Conservation (phyloP, 2,888 invertebrate genomes). For the Pollenia labialis region DNA sequence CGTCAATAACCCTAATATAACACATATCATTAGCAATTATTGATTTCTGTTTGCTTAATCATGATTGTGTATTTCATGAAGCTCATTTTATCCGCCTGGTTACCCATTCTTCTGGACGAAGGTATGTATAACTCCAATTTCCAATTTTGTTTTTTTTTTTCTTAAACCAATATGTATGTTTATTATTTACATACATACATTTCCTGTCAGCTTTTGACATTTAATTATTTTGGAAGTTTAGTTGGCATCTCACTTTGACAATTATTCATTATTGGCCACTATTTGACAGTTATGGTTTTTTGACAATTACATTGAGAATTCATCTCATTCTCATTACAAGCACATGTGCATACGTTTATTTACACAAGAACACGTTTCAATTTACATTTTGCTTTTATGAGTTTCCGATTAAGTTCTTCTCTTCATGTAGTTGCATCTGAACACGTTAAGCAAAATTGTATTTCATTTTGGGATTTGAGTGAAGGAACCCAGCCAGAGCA, state of each 20-base stretch:
- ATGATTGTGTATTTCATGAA: no score
- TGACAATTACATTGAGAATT: slow-evolving; percentile 53
- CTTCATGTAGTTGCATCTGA: slow-evolving; percentile 33
- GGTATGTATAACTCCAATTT: no score
- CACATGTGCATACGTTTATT: neutral
- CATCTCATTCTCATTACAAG: slow-evolving; percentile 45
- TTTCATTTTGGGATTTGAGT: neutral
- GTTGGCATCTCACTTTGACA: slow-evolving; percentile 45
- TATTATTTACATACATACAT: no score
- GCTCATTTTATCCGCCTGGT: no score
- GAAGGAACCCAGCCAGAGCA: neutral
- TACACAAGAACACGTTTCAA: neutral
- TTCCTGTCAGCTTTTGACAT: neutral
- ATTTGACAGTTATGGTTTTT: slow-evolving; percentile 24
- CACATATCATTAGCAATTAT: no score
- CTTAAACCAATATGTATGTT: no score
- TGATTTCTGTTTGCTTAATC: no score
- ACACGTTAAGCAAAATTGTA: neutral
- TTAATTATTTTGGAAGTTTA: slow-evolving; percentile 30
- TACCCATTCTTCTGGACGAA: no score
- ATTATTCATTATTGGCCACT: slow-evolving; percentile 59
- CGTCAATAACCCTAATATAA: no score
- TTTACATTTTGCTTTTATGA: slow-evolving; percentile 8
- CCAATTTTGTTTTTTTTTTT: no score
- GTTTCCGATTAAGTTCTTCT: slow-evolving; percentile 1